Base-by-base conservation (phyloP, 35 echinoderm and acorn worm species). In the Diadema setosum region DNA sequence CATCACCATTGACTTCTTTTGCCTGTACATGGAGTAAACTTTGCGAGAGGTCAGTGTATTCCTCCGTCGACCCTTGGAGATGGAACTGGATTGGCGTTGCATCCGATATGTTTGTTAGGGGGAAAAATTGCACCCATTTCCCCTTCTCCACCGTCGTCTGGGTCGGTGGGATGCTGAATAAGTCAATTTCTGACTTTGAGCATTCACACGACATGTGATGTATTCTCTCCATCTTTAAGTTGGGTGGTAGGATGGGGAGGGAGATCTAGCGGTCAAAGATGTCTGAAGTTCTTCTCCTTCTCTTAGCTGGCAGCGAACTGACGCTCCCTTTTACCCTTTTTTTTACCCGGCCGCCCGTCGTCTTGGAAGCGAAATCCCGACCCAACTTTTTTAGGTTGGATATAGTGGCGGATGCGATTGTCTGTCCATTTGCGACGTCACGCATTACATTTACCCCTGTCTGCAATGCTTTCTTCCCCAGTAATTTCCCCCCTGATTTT, bases 181-280 rank as follows among this genome's bases (percentile, higher is more conserved):
- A 57, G 65, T 94, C 92, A 26, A 94, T 45, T 80, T 94, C 81
- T 5, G 92, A 89, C 74, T 84, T 84, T 11, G 82, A 46, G 46
- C 92, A 93, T 87, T 87, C 91, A n/a, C 48, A 9, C 48, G 48
- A 11, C 48, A 52, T 52, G 17, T 83, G 25, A 45, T 87, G 84
- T n/a, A 88, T 9, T 23, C 87, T 81, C 55, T 86, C 85, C 91
- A 93, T 83, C 8, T 83, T 88, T 3, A 70, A 11, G 9, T 52
- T 52, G 9, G 9, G 9, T 52, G 9, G 9, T 11, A 52, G 48
- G 9, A n/a, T 52, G 48, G n/a, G 48, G n/a, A 9, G n/a, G 48
- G 11, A 31, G 65, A 17, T 60, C 81, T 17, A 70, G 40, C 29
- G 42, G 20, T 57, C 74, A 42, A 89, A 89, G 3, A 81, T 89